Base-by-base conservation (phyloP, 2,113 vertebrate species). In the Acanthisitta chloris region DNA sequence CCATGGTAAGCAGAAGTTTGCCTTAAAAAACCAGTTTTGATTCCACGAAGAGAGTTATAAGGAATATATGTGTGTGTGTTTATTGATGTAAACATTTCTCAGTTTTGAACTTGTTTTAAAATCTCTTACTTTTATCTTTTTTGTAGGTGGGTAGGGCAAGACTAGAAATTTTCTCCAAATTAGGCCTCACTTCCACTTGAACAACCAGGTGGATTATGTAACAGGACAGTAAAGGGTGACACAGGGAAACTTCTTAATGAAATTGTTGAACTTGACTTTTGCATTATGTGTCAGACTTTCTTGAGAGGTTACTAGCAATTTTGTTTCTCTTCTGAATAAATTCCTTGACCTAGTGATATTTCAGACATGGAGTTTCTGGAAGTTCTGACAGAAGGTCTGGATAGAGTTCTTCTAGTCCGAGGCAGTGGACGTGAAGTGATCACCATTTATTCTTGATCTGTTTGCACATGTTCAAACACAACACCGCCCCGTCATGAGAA, bases 361-460 rank as follows among this genome's bases (percentile, higher is more conserved):
- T 74, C 98, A 99, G 99, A 99, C 80, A 99, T 99, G 99, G 99
- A 99, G 97, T 99, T 99, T 91, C 97, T 99, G 52, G 99, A 99
- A 97, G 99, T 99, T 92, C 96, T 99, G 80, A 99, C 99, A 1
- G 99, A 99, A 95, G 99, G 99, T 48, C 97, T 99, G 81, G 98
- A 99, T 96, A 97, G 99, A 81, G 99, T 99, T 58, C 98, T 99
- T 5, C 92, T 99, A 92, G 99, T 99, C 66, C 98, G 99, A 80
- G 99, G 99, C 33, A 98, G 99, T 3, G 99, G 99, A 61, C 98
- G 98, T 23, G 99, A 99, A 97, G 99, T 99, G 96, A 99, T 99
- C 97, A 99, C 99, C 92, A 99, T 99, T 97, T 99, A 99, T 94
- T 99, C 99, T 61, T 99, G 98, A 98, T 4, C 23, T 70, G 3